phyloP scores from a whole-genome alignment of 2,888 invertebrate genomes.

The Aleiodes alternator region DNA sequence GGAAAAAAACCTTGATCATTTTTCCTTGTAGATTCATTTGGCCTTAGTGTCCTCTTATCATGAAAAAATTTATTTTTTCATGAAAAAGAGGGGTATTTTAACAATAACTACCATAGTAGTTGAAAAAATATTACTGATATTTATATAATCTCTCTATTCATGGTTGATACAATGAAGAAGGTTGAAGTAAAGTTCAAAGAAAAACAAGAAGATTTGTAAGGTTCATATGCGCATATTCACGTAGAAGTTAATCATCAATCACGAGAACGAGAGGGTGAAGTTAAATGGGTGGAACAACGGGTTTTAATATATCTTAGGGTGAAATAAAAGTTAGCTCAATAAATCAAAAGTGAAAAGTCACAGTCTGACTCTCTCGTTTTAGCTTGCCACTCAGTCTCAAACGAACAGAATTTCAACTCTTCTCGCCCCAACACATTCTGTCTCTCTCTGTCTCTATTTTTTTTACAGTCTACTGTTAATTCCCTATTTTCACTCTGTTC shows the following conservation, averaged over 20 bases:
- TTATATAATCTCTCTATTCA: too few relatives aligned
- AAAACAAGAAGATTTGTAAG: not conserved
- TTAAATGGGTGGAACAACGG: constrained; percentile 74
- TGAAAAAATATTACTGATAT: too few relatives aligned
- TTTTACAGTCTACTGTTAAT: constrained; percentile 49
- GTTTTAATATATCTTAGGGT: constrained; percentile 73
- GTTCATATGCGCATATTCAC: not conserved
- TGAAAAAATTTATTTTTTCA: too few relatives aligned
- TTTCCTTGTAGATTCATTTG: too few relatives aligned
- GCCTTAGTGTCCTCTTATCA: too few relatives aligned
- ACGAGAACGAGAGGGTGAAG: constrained; percentile 61
- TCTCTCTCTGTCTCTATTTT: constrained; percentile 35
- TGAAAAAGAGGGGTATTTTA: too few relatives aligned
- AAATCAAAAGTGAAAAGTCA: constrained; percentile 76
- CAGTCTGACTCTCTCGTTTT: constrained; percentile 63
- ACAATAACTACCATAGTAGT: too few relatives aligned
- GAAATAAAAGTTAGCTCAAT: constrained; percentile 74
- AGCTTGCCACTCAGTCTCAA: constrained; percentile 63
- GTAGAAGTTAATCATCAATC: constrained; percentile 72
- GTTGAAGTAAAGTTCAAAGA: not conserved
- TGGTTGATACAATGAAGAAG: not conserved
- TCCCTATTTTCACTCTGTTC: constrained; percentile 42
- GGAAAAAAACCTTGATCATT: too few relatives aligned
- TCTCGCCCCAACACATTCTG: constrained; percentile 41
- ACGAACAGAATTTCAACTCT: constrained; percentile 63